Evolutionary conservation across 2,113 vertebrate species (phyloP).

Genomic region (Forbesichthys papilliferus): DNA sequence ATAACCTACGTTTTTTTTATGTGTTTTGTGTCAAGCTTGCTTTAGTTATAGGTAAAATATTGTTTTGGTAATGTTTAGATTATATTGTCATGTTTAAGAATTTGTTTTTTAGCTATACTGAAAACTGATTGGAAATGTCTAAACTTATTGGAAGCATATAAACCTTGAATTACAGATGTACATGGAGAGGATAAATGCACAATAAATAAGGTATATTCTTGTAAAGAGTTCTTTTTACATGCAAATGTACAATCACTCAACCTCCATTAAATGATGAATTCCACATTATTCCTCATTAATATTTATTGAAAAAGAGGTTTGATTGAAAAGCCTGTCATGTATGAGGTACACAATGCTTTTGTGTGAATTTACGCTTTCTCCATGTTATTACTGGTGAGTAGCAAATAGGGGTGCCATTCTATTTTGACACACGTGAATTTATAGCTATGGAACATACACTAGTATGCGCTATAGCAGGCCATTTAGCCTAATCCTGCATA

Average conservation of each 20-base stretch:
- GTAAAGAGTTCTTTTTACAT: slow-evolving; percentile 49
- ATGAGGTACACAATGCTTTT: slow-evolving; percentile 11
- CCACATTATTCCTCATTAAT: slow-evolving; percentile 53
- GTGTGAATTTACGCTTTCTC: slow-evolving; percentile 21
- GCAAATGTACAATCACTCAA: slow-evolving; percentile 45
- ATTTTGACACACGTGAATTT: slow-evolving; percentile 37
- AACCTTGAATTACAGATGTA: too few species aligned
- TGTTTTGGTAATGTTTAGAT: too few species aligned
- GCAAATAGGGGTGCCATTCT: slow-evolving; percentile 15
- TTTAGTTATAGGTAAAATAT: too few species aligned
- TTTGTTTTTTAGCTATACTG: too few species aligned
- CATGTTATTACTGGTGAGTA: slow-evolving; percentile 26
- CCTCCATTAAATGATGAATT: slow-evolving; percentile 49
- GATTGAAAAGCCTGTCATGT: slow-evolving; percentile 25
- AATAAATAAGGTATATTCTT: slow-evolving; percentile 41
- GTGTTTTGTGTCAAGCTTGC: too few species aligned
- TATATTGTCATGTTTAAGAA: too few species aligned
- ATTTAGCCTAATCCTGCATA: too few species aligned
- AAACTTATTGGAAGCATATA: too few species aligned
- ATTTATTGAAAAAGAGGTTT: slow-evolving; percentile 40
- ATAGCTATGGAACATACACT: too few species aligned
- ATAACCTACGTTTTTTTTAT: too few species aligned
- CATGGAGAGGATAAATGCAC: neutral
- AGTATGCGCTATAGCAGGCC: too few species aligned
- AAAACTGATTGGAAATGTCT: too few species aligned